phyloP scores from a whole-genome alignment of 2,888 invertebrate species.

The Creontiades dilutus region DNA sequence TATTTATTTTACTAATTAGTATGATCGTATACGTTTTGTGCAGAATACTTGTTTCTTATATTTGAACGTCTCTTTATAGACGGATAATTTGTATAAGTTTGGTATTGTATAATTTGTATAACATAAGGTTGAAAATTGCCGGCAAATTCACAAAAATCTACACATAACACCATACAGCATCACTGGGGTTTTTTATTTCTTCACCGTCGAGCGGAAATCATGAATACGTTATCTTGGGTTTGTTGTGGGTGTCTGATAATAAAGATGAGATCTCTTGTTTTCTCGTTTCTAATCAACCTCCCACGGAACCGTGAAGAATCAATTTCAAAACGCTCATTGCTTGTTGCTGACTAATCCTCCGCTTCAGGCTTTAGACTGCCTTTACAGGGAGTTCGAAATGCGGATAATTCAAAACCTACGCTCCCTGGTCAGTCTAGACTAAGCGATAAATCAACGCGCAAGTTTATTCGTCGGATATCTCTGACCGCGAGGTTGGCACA shows the following conservation, averaged over 20 bases:
- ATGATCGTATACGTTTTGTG: too few species aligned
- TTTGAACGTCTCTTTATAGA: too few species aligned
- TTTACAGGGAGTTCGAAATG: slow-evolving; percentile 19
- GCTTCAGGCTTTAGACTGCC: neutral
- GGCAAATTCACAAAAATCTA: neutral
- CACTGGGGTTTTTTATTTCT: neutral
- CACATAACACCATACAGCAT: neutral
- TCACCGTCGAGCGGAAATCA: neutral
- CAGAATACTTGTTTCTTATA: too few species aligned
- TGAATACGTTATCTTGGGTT: neutral
- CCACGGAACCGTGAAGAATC: neutral
- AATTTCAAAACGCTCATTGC: neutral
- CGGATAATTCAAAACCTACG: slow-evolving; percentile 39
- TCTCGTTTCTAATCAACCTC: slow-evolving; percentile 10
- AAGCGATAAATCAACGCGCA: neutral
- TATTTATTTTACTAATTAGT: too few species aligned
- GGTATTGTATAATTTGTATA: too few species aligned
- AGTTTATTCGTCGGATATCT: slow-evolving; percentile 14
- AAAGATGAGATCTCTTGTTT: slow-evolving; percentile 3
- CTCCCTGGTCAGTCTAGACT: slow-evolving; percentile 42
- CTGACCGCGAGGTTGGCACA: neutral
- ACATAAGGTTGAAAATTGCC: too few species aligned
- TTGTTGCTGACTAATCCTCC: slow-evolving; percentile 12
- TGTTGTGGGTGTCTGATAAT: neutral
- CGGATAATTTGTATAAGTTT: too few species aligned